phyloP scores from a whole-genome alignment of 2,888 invertebrate genomes.

The Drosophila robusta region DNA sequence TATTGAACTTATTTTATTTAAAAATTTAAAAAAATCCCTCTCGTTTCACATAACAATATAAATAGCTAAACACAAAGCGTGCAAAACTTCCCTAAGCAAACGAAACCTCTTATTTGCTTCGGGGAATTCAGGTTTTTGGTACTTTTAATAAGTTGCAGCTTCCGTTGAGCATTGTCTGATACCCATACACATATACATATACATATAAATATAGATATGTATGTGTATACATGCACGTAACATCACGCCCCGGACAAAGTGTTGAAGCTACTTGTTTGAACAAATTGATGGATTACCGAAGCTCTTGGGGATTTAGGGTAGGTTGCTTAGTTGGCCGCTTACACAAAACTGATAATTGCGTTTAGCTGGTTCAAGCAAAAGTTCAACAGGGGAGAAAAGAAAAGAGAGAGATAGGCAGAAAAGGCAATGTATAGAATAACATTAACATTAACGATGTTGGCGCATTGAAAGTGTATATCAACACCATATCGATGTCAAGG shows the following conservation, averaged over 20 bases:
- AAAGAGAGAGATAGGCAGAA: background rate
- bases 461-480: conserved; percentile 62
- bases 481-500: conserved; percentile 71
- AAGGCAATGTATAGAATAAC: conserved; percentile 38
- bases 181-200: background rate
- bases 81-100: background rate
- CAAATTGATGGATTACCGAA: conserved; percentile 67
- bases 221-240: background rate
- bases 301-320: conserved; percentile 50
- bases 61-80: background rate
- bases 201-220: background rate
- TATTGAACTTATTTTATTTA: background rate
- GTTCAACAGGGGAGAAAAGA: background rate
- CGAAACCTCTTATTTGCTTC: background rate
- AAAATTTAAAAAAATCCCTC: background rate
- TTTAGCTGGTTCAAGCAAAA: conserved; percentile 32
- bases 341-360: conserved; percentile 58
- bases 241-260: conserved; percentile 32
- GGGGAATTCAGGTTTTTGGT: conserved; percentile 16
- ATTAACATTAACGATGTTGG: conserved; percentile 61
- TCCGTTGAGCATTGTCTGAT: conserved; percentile 7
- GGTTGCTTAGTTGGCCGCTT: conserved; percentile 8
- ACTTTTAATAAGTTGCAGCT: conserved; percentile 42
- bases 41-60: background rate
- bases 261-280: conserved; percentile 45